These are phyloP conservation scores for Drosophila peninsularis DNA, from an alignment of 2,888 invertebrate genomes.

Conservation along the genomic window DNA sequence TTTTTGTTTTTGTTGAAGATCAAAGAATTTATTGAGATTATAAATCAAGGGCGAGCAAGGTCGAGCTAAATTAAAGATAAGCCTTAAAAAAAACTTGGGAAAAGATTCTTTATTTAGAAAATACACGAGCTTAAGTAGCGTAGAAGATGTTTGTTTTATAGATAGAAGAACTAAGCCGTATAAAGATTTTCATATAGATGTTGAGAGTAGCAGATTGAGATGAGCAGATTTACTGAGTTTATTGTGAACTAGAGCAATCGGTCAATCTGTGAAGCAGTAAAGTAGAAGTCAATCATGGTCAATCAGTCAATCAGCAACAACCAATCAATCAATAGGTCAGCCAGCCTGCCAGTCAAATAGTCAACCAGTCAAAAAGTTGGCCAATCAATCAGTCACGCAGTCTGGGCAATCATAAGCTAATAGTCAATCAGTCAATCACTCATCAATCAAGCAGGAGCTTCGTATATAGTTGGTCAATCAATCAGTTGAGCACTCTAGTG, in stretches of 20 bases:
- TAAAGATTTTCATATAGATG: background rate
- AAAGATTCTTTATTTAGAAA: background rate
- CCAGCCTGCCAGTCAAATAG: too few relatives aligned
- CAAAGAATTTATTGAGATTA: slow-evolving; percentile 57
- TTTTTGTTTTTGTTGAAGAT: slow-evolving; percentile 45
- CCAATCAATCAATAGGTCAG: too few relatives aligned
- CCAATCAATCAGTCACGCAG: too few relatives aligned
- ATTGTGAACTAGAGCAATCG: too few relatives aligned
- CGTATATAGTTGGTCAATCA: background rate
- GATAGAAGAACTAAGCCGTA: background rate
- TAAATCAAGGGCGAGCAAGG: slow-evolving; percentile 74
- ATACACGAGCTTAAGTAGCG: slow-evolving; percentile 4
- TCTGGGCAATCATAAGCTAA: too few relatives aligned
- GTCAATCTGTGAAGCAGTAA: background rate
- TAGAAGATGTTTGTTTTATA: background rate
- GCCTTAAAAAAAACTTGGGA: slow-evolving; percentile 7
- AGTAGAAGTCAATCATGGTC: background rate
- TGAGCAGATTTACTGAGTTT: too few relatives aligned
- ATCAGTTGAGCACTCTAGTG: too few relatives aligned
- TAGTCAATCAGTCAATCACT: background rate
- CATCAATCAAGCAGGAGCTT: background rate
- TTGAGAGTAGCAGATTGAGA: background rate
- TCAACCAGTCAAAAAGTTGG: too few relatives aligned
- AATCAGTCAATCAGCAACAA: too few relatives aligned
- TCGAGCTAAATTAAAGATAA: slow-evolving; percentile 26